Conservation (phyloP, 2,797 vertebrate species). For the Scomberomorus guttatus region DNA sequence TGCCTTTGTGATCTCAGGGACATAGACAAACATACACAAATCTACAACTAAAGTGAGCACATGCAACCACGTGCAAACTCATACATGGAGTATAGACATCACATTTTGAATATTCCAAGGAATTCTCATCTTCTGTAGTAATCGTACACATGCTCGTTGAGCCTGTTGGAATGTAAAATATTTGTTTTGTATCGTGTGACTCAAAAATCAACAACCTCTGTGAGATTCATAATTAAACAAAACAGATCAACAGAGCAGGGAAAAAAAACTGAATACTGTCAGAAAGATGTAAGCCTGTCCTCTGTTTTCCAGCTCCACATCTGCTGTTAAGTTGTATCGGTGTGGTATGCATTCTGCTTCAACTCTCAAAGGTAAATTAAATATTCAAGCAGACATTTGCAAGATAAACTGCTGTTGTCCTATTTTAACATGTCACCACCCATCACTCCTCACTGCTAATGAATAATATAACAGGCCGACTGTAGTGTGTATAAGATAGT, state of each 20-base stretch:
- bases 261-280: conserved; percentile 22
- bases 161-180: not conserved
- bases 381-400: conserved; percentile 80
- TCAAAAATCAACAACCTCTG: conserved; percentile 1
- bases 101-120: not conserved
- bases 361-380: conserved; percentile 72
- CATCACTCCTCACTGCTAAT: conserved; percentile 65
- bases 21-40: not conserved
- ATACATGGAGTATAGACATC: not conserved
- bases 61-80: conserved; percentile 9
- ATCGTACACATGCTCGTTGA: not conserved
- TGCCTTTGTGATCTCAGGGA: conserved; percentile 22
- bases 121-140: not conserved
- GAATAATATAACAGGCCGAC: conserved; percentile 71
- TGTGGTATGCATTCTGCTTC: conserved; percentile 25
- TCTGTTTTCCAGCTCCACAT: conserved; percentile 31
- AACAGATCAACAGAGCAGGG: conserved; percentile 14
- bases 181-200: not conserved
- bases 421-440: conserved; percentile 75
- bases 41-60: conserved; percentile 6
- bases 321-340: conserved; percentile 26
- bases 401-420: conserved; percentile 81
- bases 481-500: conserved; percentile 13
- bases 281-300: conserved; percentile 18
- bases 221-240: conserved; percentile 37